Conservation (phyloP, 2,888 invertebrate species). For the Philhelius pedissequus region DNA sequence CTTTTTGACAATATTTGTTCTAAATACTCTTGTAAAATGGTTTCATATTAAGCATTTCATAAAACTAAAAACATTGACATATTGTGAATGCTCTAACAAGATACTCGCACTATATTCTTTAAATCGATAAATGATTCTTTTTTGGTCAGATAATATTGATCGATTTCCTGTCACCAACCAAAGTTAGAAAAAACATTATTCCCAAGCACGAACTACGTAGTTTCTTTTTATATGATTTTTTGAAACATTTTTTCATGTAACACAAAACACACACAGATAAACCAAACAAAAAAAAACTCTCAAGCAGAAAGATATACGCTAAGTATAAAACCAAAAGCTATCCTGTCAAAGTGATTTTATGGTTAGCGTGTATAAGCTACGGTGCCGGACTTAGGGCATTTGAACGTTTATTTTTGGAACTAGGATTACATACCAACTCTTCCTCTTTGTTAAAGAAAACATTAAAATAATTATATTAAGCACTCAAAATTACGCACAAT, state of each 20-base stretch:
- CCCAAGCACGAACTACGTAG: neutral
- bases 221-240: conserved; percentile 1
- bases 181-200: conserved; percentile 4
- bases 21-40: neutral
- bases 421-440: too few relatives aligned
- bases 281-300: neutral
- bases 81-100: neutral
- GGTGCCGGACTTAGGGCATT: neutral
- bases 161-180: conserved; percentile 7
- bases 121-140: neutral
- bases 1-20: neutral
- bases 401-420: too few relatives aligned
- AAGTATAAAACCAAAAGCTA: conserved; percentile 19
- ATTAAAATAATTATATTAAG: too few relatives aligned
- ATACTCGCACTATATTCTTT: too few relatives aligned
- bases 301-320: conserved; percentile 17
- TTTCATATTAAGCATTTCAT: neutral
- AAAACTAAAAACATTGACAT: neutral
- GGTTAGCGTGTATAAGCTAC: neutral
- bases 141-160: neutral
- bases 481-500: too few relatives aligned
- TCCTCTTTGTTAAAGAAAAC: too few relatives aligned
- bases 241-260: conserved; percentile 1
- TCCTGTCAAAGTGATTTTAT: conserved; percentile 49
- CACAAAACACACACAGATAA: neutral